Conservation (phyloP, 2,888 invertebrate species). For the Noctua pronuba region DNA sequence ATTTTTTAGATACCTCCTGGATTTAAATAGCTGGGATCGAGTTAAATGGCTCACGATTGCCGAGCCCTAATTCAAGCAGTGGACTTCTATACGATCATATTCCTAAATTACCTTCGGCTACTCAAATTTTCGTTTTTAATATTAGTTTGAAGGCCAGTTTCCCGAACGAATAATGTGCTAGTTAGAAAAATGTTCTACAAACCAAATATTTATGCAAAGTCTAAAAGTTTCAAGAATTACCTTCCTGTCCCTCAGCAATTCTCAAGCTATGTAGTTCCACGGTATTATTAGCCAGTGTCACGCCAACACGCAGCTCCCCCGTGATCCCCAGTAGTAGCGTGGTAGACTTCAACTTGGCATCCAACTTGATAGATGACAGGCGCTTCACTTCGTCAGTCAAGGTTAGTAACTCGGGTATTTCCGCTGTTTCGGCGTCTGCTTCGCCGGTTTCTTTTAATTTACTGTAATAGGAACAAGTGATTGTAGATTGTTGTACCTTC, state of each 20-base stretch:
- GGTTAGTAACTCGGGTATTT: conserved; percentile 85
- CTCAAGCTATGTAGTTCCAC: conserved; percentile 92
- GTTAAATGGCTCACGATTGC: neutral
- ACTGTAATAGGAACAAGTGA: conserved; percentile 64
- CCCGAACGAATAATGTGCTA: neutral
- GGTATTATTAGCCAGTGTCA: conserved; percentile 93
- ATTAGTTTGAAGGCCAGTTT: neutral
- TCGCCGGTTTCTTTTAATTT: conserved; percentile 83
- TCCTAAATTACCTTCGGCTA: neutral
- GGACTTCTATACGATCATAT: neutral
- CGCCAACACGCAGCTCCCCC: conserved; percentile 92
- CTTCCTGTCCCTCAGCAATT: conserved; percentile 89
- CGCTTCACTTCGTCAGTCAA: conserved; percentile 94
- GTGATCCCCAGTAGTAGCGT: conserved; percentile 93
- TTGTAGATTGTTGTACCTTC: neutral
- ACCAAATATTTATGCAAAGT: neutral
- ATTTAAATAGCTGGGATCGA: neutral
- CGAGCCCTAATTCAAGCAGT: neutral
- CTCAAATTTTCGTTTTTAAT: neutral
- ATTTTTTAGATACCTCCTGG: neutral
- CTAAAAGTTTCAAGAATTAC: conserved; percentile 67
- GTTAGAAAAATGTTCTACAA: neutral
- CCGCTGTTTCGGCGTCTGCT: conserved; percentile 75
- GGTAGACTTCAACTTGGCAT: conserved; percentile 93
- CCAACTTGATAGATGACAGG: conserved; percentile 91